Percentiles rank a stretch among this genome's conserved stretches.
phyloP scores from a whole-genome alignment of 2,113 vertebrate genomes.

The Daphoenositta chrysoptera region DNA sequence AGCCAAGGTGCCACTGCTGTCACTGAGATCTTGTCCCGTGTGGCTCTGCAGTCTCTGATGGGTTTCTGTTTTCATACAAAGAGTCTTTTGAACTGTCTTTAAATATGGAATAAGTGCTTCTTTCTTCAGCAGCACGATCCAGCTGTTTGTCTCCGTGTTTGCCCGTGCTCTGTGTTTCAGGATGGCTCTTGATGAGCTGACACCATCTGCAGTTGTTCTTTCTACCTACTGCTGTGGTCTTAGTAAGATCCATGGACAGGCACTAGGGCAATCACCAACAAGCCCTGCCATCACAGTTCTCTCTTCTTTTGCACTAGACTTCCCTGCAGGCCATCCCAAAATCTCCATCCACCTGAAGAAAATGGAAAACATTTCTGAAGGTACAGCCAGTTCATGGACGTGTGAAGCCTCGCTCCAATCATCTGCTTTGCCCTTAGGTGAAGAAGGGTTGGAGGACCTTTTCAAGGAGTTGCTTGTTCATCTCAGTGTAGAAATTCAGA shows the following conservation, averaged over 20 bases:
- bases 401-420: background rate
- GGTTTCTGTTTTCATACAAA: background rate
- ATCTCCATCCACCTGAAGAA: background rate
- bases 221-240: background rate
- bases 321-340: background rate
- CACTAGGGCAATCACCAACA: background rate
- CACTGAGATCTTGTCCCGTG: background rate
- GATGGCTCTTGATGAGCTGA: background rate
- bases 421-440: background rate
- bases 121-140: background rate
- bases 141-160: background rate
- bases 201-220: background rate
- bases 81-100: background rate
- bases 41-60: background rate
- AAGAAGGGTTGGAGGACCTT: background rate
- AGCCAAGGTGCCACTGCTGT: background rate
- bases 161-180: background rate
- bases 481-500: background rate
- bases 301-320: background rate
- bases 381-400: background rate
- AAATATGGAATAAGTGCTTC: background rate
- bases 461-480: background rate
- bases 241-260: background rate
- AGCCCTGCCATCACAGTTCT: background rate
- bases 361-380: background rate